Evolutionary conservation across 2,113 vertebrate species (phyloP).

Genomic region (Ardeotis arabs): DNA sequence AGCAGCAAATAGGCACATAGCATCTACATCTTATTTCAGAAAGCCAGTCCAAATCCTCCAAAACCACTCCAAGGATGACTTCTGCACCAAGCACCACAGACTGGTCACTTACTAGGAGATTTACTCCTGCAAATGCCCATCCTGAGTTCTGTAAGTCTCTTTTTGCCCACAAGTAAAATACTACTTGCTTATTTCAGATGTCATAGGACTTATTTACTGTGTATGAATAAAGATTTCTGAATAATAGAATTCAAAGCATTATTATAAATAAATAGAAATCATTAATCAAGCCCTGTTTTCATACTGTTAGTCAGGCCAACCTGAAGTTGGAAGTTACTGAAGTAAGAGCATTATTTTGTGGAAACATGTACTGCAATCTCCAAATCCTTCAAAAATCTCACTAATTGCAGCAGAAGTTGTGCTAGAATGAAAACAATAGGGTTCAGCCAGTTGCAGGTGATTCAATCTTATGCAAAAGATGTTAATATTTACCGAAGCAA

Average conservation of each 20-base stretch:
- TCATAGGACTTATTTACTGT: not conserved
- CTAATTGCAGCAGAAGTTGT: not conserved
- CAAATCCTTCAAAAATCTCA: not conserved
- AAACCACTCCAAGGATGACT: not conserved
- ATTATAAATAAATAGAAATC: not conserved
- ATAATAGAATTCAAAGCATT: not conserved
- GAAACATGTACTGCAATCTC: not conserved
- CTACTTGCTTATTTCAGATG: not conserved
- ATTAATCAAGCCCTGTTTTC: not conserved
- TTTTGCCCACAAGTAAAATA: not conserved
- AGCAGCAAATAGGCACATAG: not conserved
- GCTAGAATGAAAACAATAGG: not conserved
- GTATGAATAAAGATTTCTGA: not conserved
- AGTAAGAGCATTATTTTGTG: not conserved
- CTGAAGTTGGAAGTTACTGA: not conserved
- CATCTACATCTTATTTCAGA: not conserved
- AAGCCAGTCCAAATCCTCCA: not conserved
- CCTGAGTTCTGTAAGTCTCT: not conserved
- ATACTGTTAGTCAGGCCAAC: not conserved
- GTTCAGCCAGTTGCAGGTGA: not conserved
- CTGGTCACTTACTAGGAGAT: not conserved
- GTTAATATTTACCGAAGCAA: constrained; percentile 26
- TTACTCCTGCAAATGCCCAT: not conserved
- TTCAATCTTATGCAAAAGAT: not conserved
- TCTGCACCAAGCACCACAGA: not conserved